Percentiles rank a stretch among this genome's conserved stretches.
Conservation (phyloP, 2,113 vertebrate genomes). For the Serinus canaria region DNA sequence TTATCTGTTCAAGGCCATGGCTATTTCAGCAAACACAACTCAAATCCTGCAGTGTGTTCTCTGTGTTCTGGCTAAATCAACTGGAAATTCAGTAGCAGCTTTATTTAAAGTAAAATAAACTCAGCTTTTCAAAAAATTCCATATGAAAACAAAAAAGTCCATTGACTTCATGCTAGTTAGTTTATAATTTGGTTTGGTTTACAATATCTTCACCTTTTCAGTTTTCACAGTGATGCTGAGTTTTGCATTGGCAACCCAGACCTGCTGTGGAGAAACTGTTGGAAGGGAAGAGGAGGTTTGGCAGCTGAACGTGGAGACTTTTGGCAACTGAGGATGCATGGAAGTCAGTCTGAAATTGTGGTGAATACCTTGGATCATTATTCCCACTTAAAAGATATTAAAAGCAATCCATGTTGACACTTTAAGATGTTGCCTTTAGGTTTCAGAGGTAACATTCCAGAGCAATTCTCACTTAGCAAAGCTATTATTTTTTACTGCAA, state of each 20-base stretch:
- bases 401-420: constrained; percentile 3
- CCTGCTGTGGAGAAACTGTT: constrained; percentile 21
- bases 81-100: constrained; percentile 49
- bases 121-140: constrained; percentile 14
- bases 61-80: constrained; percentile 28
- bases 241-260: constrained; percentile 21
- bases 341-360: not conserved
- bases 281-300: constrained; percentile 37
- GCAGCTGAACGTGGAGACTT: constrained; percentile 7
- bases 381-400: constrained; percentile 27
- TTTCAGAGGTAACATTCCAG: not conserved
- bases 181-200: constrained; percentile 26
- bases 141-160: constrained; percentile 26
- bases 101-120: constrained; percentile 55
- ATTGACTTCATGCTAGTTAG: not conserved
- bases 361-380: constrained; percentile 5
- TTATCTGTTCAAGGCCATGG: constrained; percentile 36
- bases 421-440: not conserved
- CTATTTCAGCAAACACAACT: constrained; percentile 32
- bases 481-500: not conserved
- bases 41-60: not conserved
- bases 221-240: constrained; percentile 22
- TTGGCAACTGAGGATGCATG: not conserved
- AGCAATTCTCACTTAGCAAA: not conserved
- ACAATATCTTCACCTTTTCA: constrained; percentile 33